Evolutionary conservation across 2,113 vertebrate species (phyloP).

Genomic region (Hippocampus comes): DNA sequence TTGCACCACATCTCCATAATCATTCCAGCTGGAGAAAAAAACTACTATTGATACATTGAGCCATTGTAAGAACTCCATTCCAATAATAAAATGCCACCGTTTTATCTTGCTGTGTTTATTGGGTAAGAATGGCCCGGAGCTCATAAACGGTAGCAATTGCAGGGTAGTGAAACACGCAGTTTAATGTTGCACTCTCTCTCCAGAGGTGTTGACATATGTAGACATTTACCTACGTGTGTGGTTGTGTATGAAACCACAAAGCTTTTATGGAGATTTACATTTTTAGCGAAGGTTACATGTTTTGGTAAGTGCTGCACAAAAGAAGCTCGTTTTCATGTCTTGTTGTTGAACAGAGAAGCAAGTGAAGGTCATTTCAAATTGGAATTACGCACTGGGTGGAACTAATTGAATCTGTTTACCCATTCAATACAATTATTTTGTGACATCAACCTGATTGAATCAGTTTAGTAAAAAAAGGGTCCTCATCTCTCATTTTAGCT

Average conservation of each 20-base stretch:
- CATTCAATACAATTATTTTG: neutral
- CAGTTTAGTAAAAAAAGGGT: neutral
- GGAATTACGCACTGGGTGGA: neutral
- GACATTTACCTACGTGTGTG: conserved; percentile 7
- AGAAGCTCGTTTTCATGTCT: neutral
- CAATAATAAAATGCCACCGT: conserved; percentile 14
- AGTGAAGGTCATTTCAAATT: neutral
- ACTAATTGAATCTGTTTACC: neutral
- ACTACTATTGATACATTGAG: conserved; percentile 25
- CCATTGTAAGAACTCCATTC: conserved; percentile 1
- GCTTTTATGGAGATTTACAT: conserved; percentile 2
- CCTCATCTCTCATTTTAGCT: neutral
- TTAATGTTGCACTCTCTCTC: conserved; percentile 30
- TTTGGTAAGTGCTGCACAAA: neutral
- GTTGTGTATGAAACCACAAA: conserved; percentile 8
- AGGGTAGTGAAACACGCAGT: conserved; percentile 31
- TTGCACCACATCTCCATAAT: conserved; percentile 13
- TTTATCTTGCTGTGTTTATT: conserved; percentile 31
- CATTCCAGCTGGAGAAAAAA: conserved; percentile 3
- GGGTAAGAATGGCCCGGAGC: conserved; percentile 13
- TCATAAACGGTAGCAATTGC: conserved; percentile 40
- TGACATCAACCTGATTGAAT: neutral
- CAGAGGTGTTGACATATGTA: conserved; percentile 23
- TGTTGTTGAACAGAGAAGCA: neutral
- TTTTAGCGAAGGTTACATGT: neutral